Conservation (phyloP, 2,888 invertebrate genomes). For the Nemotelus pantherinus region DNA sequence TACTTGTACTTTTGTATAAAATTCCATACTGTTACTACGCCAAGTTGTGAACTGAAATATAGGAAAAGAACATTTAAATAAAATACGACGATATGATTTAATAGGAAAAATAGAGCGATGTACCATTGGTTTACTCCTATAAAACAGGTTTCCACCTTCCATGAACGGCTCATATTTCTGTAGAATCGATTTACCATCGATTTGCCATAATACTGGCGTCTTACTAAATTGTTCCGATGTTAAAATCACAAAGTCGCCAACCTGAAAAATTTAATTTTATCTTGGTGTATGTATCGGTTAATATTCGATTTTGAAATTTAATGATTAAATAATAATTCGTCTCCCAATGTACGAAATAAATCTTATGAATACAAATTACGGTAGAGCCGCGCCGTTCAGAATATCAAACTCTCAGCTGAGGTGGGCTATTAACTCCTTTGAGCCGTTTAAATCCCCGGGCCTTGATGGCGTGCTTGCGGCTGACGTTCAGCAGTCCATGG, state of each 20-base stretch:
- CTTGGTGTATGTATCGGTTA: too few species aligned
- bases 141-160: conserved; percentile 82
- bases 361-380: too few species aligned
- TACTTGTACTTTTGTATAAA: conserved; percentile 82
- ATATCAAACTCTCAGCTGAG: too few species aligned
- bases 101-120: conserved; percentile 57
- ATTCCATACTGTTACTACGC: conserved; percentile 82
- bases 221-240: conserved; percentile 83
- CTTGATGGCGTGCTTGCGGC: too few species aligned
- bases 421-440: too few species aligned
- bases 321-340: not conserved
- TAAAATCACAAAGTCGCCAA: conserved; percentile 86
- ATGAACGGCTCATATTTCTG: conserved; percentile 87
- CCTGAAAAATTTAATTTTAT: conserved; percentile 30
- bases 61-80: conserved; percentile 49
- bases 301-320: not conserved
- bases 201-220: conserved; percentile 90
- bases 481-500: too few species aligned
- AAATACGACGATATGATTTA: conserved; percentile 8
- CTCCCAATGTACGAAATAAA: too few species aligned
- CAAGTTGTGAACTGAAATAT: conserved; percentile 82
- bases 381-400: too few species aligned
- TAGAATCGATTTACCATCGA: conserved; percentile 83
- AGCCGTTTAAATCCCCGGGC: too few species aligned
- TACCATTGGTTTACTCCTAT: conserved; percentile 88